A percentile compares a stretch with the other conserved stretches of the same genome.
Evolutionary conservation across 2,113 vertebrate genomes (phyloP).

Genomic region (Lagenorhynchus albirostris): DNA sequence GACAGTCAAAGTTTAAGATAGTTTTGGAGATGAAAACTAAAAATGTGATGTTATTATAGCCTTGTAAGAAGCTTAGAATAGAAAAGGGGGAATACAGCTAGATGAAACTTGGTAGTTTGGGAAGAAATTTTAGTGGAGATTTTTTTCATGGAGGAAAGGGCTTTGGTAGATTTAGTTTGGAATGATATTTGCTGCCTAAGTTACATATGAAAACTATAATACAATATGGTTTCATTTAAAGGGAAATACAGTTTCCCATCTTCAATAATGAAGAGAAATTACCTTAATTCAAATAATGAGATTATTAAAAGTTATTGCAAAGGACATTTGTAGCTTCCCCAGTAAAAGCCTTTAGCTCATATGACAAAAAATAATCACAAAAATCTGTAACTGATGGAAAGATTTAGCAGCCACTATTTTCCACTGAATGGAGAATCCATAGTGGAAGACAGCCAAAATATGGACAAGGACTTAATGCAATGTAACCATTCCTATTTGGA

Average conservation of each 20-base stretch:
- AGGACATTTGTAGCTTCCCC: neutral
- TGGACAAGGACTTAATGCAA: neutral
- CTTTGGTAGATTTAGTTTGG: neutral
- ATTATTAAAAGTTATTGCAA: neutral
- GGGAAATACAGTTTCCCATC: neutral
- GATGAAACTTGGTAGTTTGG: neutral
- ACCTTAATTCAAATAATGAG: neutral
- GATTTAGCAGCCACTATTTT: neutral
- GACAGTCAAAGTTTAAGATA: neutral
- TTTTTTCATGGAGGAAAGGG: neutral
- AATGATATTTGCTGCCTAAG: neutral
- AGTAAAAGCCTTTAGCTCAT: neutral
- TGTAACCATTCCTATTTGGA: neutral
- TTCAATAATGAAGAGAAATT: neutral
- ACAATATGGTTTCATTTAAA: neutral
- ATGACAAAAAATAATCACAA: neutral
- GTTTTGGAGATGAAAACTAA: neutral
- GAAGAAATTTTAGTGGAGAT: neutral
- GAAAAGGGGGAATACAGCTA: neutral
- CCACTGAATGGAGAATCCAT: neutral
- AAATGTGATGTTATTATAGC: neutral
- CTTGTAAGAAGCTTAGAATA: neutral
- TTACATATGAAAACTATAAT: neutral
- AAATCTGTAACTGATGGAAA: neutral
- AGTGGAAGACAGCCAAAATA: neutral